Conservation (phyloP, 2,888 invertebrate genomes). For the Idaea aversata region DNA sequence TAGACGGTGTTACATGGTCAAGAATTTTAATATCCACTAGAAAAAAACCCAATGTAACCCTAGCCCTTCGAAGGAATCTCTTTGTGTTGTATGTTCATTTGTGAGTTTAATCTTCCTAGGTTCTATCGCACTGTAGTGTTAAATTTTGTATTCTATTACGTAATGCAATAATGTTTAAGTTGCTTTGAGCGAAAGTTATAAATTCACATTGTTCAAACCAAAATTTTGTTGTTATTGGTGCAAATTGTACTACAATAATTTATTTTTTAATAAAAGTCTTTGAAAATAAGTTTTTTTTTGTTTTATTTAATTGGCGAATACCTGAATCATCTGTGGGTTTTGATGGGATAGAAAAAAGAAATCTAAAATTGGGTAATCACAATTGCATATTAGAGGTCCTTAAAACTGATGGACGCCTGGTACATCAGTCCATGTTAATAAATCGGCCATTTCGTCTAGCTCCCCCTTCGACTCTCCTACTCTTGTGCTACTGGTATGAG, state of each 20-base stretch:
- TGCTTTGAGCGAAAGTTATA: slow-evolving; percentile 71
- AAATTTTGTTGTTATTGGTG: slow-evolving; percentile 80
- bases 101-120: slow-evolving; percentile 43
- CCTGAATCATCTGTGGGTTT: too few species aligned
- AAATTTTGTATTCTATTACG: slow-evolving; percentile 54
- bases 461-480: too few species aligned
- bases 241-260: slow-evolving; percentile 78
- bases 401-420: too few species aligned
- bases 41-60: background rate
- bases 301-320: slow-evolving; percentile 24
- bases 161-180: slow-evolving; percentile 51
- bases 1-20: background rate
- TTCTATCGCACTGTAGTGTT: slow-evolving; percentile 55
- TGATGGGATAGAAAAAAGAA: too few species aligned
- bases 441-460: too few species aligned
- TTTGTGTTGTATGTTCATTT: slow-evolving; percentile 18
- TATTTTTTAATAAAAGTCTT: slow-evolving; percentile 77
- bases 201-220: slow-evolving; percentile 75
- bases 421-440: too few species aligned
- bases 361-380: too few species aligned
- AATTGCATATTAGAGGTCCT: too few species aligned
- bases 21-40: background rate
- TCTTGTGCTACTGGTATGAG: too few species aligned
- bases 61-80: slow-evolving; percentile 2
- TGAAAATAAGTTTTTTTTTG: slow-evolving; percentile 40